phyloP scores from a whole-genome alignment of 2,113 vertebrate genomes.

The Psilopogon haemacephalus region DNA sequence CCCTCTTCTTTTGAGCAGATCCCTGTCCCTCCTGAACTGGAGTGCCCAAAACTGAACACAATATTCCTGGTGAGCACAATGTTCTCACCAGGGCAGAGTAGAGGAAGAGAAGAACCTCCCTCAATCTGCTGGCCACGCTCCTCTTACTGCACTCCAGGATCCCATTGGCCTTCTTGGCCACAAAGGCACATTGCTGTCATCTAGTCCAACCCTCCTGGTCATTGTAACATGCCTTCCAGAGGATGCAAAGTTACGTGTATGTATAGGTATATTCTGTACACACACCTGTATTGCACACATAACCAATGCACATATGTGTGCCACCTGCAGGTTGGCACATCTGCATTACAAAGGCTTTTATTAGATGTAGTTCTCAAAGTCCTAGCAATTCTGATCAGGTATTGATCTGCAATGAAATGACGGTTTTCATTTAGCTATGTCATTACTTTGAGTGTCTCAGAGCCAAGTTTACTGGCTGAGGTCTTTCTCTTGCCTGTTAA shows the following conservation, averaged over 20 bases:
- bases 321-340: fast-evolving
- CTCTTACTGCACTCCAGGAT: no score
- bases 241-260: not conserved
- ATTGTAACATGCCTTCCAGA: not conserved
- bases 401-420: not conserved
- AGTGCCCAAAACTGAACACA: no score
- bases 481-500: not conserved
- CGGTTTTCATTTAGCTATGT: not conserved
- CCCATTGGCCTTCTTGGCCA: no score
- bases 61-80: no score
- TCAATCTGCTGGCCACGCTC: no score
- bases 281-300: not conserved
- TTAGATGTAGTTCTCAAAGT: fast-evolving
- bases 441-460: not conserved
- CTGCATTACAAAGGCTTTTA: not conserved
- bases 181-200: no score
- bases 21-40: no score
- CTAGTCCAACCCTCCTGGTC: no score
- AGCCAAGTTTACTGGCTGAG: not conserved
- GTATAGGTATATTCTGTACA: not conserved
- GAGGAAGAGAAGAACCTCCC: no score
- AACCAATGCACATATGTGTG: fast-evolving
- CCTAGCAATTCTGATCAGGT: not conserved
- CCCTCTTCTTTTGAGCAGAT: no score
- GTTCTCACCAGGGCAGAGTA: no score